A percentile compares a stretch with the other conserved stretches of the same genome.
These are phyloP conservation scores for Acanthisitta chloris DNA, from an alignment of 2,113 vertebrate genomes.

Conservation along the genomic window DNA sequence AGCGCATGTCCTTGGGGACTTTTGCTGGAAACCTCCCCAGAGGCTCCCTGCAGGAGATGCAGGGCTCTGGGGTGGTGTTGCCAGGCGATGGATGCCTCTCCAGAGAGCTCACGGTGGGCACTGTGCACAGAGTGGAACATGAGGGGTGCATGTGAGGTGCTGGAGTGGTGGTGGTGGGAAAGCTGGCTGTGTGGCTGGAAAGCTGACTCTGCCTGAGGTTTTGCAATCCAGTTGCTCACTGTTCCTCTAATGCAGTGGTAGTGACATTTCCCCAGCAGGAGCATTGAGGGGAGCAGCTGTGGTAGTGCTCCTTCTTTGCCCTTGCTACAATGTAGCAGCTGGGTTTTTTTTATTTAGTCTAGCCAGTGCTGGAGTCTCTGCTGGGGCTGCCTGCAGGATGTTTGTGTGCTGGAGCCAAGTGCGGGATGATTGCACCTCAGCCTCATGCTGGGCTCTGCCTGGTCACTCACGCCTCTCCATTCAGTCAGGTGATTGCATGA, in stretches of 20 bases:
- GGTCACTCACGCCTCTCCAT: neutral
- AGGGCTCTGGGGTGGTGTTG: neutral
- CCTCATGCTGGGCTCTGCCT: neutral
- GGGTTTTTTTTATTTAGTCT: neutral
- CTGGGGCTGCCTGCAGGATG: rapidly evolving
- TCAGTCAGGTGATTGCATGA: neutral
- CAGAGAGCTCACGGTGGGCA: neutral
- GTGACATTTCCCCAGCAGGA: neutral
- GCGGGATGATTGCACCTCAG: neutral
- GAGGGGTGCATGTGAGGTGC: neutral
- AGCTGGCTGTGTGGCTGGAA: neutral
- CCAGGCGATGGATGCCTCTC: neutral
- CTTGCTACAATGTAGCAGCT: rapidly evolving
- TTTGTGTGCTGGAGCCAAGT: neutral
- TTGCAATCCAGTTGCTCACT: rapidly evolving
- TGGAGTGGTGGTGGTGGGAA: neutral
- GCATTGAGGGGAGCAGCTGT: rapidly evolving
- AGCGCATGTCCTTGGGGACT: neutral
- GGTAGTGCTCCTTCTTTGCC: neutral
- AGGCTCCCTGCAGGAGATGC: neutral
- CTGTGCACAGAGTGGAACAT: rapidly evolving
- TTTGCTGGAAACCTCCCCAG: neutral
- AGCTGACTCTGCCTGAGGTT: neutral
- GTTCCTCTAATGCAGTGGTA: neutral
- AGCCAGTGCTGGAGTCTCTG: neutral